Conservation (phyloP, 2,888 invertebrate genomes). For the Alviniconcha strummeri region DNA sequence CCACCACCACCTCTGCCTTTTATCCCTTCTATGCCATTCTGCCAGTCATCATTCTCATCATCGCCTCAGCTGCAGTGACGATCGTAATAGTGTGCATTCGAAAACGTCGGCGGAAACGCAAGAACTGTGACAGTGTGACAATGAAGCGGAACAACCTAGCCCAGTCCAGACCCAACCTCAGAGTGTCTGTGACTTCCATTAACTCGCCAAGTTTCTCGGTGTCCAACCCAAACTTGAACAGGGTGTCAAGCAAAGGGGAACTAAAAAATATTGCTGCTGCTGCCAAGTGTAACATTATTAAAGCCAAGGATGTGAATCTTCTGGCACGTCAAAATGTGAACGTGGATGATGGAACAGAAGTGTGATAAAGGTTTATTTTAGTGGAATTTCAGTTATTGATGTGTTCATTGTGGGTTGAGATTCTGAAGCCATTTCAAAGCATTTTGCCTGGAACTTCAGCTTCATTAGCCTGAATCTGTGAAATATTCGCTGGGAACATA, state of each 20-base stretch:
- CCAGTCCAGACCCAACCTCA: constrained; percentile 11
- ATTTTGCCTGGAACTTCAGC: background rate
- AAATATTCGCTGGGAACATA: background rate
- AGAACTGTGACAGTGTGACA: background rate
- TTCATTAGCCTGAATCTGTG: background rate
- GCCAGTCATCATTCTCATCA: constrained; percentile 29
- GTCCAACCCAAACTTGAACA: constrained; percentile 19
- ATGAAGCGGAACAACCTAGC: constrained; percentile 35
- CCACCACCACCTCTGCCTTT: background rate
- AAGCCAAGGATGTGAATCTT: constrained; percentile 42
- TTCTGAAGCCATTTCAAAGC: background rate
- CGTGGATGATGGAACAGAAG: constrained; percentile 43
- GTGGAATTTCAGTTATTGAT: background rate
- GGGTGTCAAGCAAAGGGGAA: constrained; percentile 20
- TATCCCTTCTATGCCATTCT: constrained; percentile 28
- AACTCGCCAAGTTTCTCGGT: background rate
- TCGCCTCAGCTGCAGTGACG: constrained; percentile 19
- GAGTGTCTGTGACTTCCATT: constrained; percentile 30
- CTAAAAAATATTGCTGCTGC: constrained; percentile 13
- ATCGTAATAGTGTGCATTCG: constrained; percentile 33
- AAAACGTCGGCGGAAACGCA: constrained; percentile 34
- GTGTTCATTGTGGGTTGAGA: background rate
- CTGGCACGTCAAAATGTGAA: constrained; percentile 33
- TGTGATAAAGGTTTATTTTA: constrained; percentile 31
- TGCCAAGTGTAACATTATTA: constrained; percentile 40